Evolutionary conservation across 2,113 vertebrate genomes (phyloP), one percentile per base, ranked within the genome.

Genomic region (Copsychus sechellarum): DNA sequence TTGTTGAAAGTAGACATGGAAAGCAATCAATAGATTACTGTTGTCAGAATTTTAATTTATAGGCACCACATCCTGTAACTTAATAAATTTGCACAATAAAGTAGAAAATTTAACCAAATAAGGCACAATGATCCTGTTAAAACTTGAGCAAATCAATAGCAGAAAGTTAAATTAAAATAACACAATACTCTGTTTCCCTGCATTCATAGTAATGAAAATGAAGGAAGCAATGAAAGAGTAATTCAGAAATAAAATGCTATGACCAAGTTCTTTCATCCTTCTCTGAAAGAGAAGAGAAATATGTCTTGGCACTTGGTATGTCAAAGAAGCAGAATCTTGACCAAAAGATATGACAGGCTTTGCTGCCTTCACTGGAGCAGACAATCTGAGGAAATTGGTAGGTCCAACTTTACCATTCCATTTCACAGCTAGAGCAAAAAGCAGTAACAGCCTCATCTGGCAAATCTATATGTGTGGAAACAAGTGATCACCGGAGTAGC

Each of bases 31-130:
- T 43, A 85, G 38, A 51, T 87, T 42, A 47, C 53, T 0, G 1
- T 36, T 73, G 56, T 80, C 56, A 91, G 40, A 79, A 66, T 93
- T 90, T 95, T 88, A 74, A 66, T 83, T 76, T 86, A 36, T 64
- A 73, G 58, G 33, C 29, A 95, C 26, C 29, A 58, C 51, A 19
- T 50, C 71, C 62, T n/a, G 21, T 47, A 83, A 51, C 60, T 65
- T 73, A 86, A 77, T 85, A 84, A 38, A 91, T 87, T 81, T 76
- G 9, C 28, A 61, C 77, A 80, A 77, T 65, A 40, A 88, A 88
- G 42, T 67, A 54, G 51, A 70, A 95, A 81, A 62, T 51, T 11
- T 90, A 80, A 71, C 54, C 47, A 81, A 95, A 92, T 84, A 88
- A 76, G 31, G 40, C 36, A 82, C 88, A 95, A 72, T 28, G 5